Percentiles rank a stretch among this genome's conserved stretches.
Conservation (phyloP, 2,888 invertebrate species). For the Drosophila paranaensis region DNA sequence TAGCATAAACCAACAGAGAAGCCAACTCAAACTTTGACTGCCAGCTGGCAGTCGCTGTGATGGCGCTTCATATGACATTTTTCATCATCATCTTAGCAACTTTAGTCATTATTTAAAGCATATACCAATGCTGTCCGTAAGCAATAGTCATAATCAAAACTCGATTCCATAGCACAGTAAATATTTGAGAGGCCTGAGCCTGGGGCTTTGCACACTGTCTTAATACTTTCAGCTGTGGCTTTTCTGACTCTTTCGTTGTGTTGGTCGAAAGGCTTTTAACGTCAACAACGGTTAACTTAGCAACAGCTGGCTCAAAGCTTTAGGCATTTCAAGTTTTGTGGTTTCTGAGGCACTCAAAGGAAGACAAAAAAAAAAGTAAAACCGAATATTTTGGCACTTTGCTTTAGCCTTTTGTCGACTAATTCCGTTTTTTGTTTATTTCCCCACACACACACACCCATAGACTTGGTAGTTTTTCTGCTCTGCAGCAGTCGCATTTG, state of each 20-base stretch:
- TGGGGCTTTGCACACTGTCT: background rate
- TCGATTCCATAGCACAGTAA: background rate
- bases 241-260: background rate
- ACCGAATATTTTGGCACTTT: slow-evolving; percentile 71
- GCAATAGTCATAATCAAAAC: background rate
- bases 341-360: slow-evolving; percentile 44
- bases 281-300: slow-evolving; percentile 39
- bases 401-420: slow-evolving; percentile 66
- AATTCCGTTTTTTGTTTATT: slow-evolving; percentile 76
- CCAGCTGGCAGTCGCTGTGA: slow-evolving; percentile 6
- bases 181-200: background rate
- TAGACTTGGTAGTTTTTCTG: slow-evolving; percentile 45
- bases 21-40: slow-evolving; percentile 33
- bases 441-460: slow-evolving; percentile 21
- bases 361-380: slow-evolving; percentile 21
- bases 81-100: background rate
- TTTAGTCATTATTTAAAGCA: too few species aligned
- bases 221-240: slow-evolving; percentile 1
- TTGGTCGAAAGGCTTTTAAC: slow-evolving; percentile 8
- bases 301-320: slow-evolving; percentile 61
- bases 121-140: background rate
- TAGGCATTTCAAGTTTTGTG: slow-evolving; percentile 67
- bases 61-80: background rate
- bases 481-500: slow-evolving; percentile 49
- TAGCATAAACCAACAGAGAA: slow-evolving; percentile 68